Conservation (phyloP, 2,113 vertebrate genomes). For the Oreochromis aureus region DNA sequence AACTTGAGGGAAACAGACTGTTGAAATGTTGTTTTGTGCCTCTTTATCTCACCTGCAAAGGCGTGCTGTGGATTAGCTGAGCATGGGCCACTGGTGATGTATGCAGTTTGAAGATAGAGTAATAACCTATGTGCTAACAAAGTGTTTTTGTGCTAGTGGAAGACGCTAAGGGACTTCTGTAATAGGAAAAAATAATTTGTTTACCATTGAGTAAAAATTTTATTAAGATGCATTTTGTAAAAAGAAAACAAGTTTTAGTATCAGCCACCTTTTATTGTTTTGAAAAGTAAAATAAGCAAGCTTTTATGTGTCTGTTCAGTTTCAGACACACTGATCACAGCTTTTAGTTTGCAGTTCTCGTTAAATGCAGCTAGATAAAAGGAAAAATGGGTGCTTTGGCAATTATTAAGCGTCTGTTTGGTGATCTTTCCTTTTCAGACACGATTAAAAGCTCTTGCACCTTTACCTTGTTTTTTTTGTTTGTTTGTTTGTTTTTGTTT, state of each 20-base stretch:
- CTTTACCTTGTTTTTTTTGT: not conserved
- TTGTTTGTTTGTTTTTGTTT: not conserved
- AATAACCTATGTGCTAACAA: not conserved
- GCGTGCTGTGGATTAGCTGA: slow-evolving; percentile 28
- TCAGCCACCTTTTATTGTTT: not conserved
- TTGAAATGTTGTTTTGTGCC: not conserved
- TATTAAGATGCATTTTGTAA: not conserved
- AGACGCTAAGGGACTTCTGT: not conserved
- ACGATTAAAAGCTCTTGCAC: slow-evolving; percentile 9
- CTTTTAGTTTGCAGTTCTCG: not conserved
- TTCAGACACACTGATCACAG: not conserved
- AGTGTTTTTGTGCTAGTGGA: not conserved
- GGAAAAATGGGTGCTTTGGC: not conserved
- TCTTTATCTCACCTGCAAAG: slow-evolving; percentile 18
- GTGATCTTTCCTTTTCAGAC: not conserved
- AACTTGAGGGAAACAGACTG: not conserved
- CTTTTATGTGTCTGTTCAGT: not conserved
- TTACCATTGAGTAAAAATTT: not conserved
- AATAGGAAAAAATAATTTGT: not conserved
- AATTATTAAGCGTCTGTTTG: not conserved
- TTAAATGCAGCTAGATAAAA: slow-evolving; percentile 15
- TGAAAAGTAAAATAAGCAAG: not conserved
- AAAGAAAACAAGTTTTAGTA: not conserved
- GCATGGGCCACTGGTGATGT: not conserved
- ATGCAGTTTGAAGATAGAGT: slow-evolving; percentile 10